phyloP scores from a whole-genome alignment of 30 jellyfish, hydroid and myxozoan genomes.

The Aurelia aurita complex sp. Pacific region DNA sequence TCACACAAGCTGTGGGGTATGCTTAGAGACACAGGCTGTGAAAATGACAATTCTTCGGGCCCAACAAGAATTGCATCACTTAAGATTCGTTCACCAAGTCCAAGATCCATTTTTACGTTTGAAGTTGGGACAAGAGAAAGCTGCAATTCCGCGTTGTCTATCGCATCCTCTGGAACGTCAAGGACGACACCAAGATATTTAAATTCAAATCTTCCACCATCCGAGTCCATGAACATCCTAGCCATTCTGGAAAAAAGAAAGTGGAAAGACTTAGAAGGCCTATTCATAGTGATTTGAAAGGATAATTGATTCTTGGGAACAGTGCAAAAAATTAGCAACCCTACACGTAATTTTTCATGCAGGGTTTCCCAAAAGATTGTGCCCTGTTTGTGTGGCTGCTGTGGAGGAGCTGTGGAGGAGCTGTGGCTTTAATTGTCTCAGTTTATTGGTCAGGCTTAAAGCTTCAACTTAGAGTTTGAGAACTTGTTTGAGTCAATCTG shows the following conservation, averaged over 20 bases:
- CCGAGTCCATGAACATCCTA: conserved; percentile 16
- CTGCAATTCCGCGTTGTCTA: conserved; percentile 5
- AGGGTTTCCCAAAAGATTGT: too few relatives aligned
- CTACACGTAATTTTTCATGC: too few relatives aligned
- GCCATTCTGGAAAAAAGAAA: not conserved
- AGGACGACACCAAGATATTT: conserved; percentile 28
- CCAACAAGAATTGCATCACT: conserved; percentile 43
- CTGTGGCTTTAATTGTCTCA: too few relatives aligned
- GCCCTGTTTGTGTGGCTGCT: too few relatives aligned
- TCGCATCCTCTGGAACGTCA: conserved; percentile 38
- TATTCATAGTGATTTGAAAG: not conserved
- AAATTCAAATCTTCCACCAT: conserved; percentile 46
- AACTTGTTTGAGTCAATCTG: too few relatives aligned
- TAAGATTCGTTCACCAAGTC: conserved; percentile 7
- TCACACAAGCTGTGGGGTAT: conserved; percentile 33
- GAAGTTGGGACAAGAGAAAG: conserved; percentile 6
- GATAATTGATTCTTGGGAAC: too few relatives aligned
- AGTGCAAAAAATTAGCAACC: too few relatives aligned
- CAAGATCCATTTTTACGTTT: not conserved
- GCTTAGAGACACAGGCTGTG: conserved; percentile 6
- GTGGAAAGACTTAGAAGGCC: not conserved
- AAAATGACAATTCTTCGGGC: conserved; percentile 5
- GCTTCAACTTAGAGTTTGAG: too few relatives aligned
- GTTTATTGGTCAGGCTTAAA: too few relatives aligned
- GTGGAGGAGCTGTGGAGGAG: too few relatives aligned